A percentile compares a stretch with the other conserved stretches of the same genome.
phyloP scores from a whole-genome alignment of 2,113 vertebrate genomes.

The Propithecus coquereli region DNA sequence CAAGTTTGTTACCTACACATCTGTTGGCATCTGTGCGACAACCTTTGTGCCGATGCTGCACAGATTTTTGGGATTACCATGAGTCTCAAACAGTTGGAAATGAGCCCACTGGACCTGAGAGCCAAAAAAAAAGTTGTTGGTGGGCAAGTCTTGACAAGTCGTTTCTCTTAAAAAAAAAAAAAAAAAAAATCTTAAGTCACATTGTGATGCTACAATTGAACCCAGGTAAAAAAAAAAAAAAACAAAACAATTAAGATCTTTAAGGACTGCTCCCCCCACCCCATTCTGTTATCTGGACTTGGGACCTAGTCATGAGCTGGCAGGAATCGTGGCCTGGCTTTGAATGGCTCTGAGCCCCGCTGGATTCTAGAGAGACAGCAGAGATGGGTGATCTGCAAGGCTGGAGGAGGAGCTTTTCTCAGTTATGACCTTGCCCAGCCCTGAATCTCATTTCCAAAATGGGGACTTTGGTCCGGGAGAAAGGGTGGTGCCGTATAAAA shows the following conservation, averaged over 20 bases:
- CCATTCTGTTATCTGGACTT: background rate
- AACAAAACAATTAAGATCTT: background rate
- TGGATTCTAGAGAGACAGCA: background rate
- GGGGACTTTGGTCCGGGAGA: background rate
- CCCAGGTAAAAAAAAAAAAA: background rate
- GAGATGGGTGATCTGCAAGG: background rate
- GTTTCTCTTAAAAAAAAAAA: background rate
- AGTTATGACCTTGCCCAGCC: too few species aligned
- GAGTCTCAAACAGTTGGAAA: constrained; percentile 50
- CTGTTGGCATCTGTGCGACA: constrained; percentile 87
- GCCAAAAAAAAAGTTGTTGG: background rate
- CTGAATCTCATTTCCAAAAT: background rate
- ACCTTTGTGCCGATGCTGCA: constrained; percentile 88
- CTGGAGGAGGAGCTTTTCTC: background rate
- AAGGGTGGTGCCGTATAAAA: background rate
- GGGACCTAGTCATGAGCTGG: background rate
- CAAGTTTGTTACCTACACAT: constrained; percentile 91
- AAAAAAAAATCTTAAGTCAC: background rate
- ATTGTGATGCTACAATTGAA: background rate
- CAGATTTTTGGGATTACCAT: constrained; percentile 84
- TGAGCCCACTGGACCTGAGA: background rate
- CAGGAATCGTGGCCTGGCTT: background rate
- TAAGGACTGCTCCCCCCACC: too few species aligned
- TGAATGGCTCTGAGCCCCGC: background rate
- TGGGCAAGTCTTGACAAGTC: background rate